Evolutionary conservation across 1,140 invertebrate genomes (phyloP), one percentile per base, ranked within the genome.

Genomic region (Drosophila hydei): DNA sequence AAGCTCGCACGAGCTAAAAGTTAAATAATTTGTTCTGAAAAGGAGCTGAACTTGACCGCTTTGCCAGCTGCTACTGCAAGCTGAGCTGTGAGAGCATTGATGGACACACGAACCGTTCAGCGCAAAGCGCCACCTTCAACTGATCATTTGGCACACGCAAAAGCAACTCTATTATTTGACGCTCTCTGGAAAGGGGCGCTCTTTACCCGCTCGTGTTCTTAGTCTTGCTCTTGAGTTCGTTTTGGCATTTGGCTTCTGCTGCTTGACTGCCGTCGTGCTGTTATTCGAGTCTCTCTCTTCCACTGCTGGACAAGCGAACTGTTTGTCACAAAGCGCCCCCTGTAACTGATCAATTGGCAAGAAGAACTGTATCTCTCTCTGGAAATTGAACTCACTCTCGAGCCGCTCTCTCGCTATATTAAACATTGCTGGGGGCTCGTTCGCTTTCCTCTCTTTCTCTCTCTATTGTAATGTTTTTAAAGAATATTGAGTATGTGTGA

Each of bases 31-130:
- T 47, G 61, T 50, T 40, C 60, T 61, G 62, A 47, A 38, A 56
- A 55, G 50, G 61, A 59, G 38, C 75, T 88, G 84, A 88, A 88
- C 83, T 88, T 88, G 83, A 88, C 83, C 83, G 83, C 78, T 88
- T 87, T 72, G 62, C 25, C 63, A 77, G 47, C 47, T 64, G 67
- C 38, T 50, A 52, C 21, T 12, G 61, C 47, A 23, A 59, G 43
- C 59, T 3, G 30, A 3, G 14, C 9, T 18, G 5, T 58, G 14
- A 48, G 38, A 64, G 40, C 40, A 47, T 14, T 55, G 30, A 42
- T 19, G 42, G 42, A 58, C 42, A 33, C 42, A 78, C 59, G 58
- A 70, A 83, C 84, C 75, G 69, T 52, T 59, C 52, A 77, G 76
- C 72, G 72, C 80, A 48, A 76, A 69, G 80, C 80, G 75, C 80